Evolutionary conservation across 2,888 invertebrate genomes (phyloP).

Genomic region (Tipula confusa): DNA sequence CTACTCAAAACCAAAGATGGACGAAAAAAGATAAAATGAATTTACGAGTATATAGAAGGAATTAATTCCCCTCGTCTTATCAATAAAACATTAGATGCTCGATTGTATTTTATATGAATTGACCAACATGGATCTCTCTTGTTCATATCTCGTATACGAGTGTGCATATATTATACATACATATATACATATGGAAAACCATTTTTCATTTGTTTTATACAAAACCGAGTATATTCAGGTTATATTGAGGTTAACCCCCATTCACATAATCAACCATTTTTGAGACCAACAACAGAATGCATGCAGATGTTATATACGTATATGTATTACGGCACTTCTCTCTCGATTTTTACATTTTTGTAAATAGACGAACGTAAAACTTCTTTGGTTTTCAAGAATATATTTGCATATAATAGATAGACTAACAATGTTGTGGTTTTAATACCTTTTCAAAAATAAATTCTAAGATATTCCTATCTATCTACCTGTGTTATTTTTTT

Average conservation of each 20-base stretch:
- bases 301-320: slow-evolving; percentile 13
- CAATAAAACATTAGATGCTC: slow-evolving; percentile 7
- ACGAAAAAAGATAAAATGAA: not conserved
- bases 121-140: not conserved
- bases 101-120: not conserved
- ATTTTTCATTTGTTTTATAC: not conserved
- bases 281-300: not conserved
- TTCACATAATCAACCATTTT: not conserved
- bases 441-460: not conserved
- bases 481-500: not conserved
- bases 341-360: not conserved
- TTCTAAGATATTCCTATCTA: not conserved
- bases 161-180: not conserved
- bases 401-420: slow-evolving; percentile 16
- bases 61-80: not conserved
- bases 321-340: not conserved
- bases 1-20: not conserved
- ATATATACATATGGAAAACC: not conserved
- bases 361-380: not conserved
- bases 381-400: not conserved
- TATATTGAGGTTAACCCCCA: not conserved
- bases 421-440: not conserved
- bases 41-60: not conserved
- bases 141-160: not conserved
- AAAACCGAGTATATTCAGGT: not conserved